Conservation (phyloP, 2,888 invertebrate genomes). For the Harmothoe impar region DNA sequence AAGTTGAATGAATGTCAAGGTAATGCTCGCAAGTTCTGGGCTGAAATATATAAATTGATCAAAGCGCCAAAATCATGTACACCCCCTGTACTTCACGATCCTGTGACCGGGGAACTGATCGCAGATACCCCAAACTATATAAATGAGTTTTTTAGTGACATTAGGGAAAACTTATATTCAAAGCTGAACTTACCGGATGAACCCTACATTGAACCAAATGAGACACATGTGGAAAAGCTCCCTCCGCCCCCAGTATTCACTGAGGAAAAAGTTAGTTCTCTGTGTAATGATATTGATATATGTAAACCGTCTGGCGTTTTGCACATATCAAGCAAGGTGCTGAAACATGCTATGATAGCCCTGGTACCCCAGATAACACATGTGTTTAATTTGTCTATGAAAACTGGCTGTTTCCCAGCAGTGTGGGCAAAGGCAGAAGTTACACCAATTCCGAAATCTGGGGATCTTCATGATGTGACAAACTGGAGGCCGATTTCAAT, state of each 20-base stretch:
- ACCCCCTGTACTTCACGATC: too few relatives aligned
- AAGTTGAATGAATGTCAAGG: too few relatives aligned
- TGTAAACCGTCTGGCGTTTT: background rate
- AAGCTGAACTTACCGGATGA: background rate
- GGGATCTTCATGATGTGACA: too few relatives aligned
- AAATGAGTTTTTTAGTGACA: background rate
- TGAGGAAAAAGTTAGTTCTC: background rate
- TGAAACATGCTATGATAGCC: background rate
- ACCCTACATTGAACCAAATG: background rate
- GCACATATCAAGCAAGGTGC: background rate
- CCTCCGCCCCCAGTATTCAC: background rate
- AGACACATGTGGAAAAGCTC: background rate
- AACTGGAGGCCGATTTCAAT: too few relatives aligned
- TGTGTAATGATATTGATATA: background rate
- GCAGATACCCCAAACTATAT: background rate
- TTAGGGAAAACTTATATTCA: background rate
- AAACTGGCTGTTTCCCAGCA: background rate
- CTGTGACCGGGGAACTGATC: background rate
- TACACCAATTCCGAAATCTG: too few relatives aligned
- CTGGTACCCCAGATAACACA: background rate
- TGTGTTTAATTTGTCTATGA: background rate
- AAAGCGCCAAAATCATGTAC: too few relatives aligned
- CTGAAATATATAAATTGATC: too few relatives aligned
- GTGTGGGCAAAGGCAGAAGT: background rate
- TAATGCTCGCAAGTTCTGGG: too few relatives aligned